These are phyloP conservation scores for Diarsia mendica DNA, from an alignment of 2,888 invertebrate species.

Conservation along the genomic window DNA sequence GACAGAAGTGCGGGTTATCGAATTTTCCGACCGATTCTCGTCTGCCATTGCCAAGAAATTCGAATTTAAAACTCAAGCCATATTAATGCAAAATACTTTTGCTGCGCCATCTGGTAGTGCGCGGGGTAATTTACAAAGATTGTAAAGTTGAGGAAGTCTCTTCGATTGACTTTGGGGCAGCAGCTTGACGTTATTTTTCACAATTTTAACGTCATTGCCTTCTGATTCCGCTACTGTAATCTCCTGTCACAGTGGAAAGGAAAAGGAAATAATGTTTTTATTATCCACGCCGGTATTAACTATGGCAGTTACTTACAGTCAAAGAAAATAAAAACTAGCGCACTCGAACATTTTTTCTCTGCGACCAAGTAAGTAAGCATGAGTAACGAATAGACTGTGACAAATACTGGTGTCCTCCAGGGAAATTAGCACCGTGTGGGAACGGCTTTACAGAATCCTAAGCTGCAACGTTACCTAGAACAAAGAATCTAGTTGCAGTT, in stretches of 20 bases:
- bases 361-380: conserved; percentile 52
- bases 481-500: conserved; percentile 60
- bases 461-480: conserved; percentile 59
- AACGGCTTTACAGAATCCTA: conserved; percentile 63
- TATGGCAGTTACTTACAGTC: conserved; percentile 2
- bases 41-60: conserved; percentile 62
- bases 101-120: conserved; percentile 53
- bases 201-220: conserved; percentile 12
- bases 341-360: conserved; percentile 27
- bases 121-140: conserved; percentile 59
- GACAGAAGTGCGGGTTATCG: conserved; percentile 62
- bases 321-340: conserved; percentile 11
- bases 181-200: conserved; percentile 42
- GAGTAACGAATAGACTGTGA: conserved; percentile 74
- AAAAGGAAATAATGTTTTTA: neutral
- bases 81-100: conserved; percentile 70
- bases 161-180: conserved; percentile 38
- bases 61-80: conserved; percentile 64
- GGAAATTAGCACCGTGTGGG: conserved; percentile 75
- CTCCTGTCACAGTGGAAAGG: conserved; percentile 8
- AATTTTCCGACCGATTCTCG: conserved; percentile 58
- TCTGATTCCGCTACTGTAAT: conserved; percentile 29
- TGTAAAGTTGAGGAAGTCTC: conserved; percentile 45
- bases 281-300: neutral
- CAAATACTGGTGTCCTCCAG: conserved; percentile 73